phyloP scores from a whole-genome alignment of 1,140 invertebrate genomes.

The Anastrepha obliqua region DNA sequence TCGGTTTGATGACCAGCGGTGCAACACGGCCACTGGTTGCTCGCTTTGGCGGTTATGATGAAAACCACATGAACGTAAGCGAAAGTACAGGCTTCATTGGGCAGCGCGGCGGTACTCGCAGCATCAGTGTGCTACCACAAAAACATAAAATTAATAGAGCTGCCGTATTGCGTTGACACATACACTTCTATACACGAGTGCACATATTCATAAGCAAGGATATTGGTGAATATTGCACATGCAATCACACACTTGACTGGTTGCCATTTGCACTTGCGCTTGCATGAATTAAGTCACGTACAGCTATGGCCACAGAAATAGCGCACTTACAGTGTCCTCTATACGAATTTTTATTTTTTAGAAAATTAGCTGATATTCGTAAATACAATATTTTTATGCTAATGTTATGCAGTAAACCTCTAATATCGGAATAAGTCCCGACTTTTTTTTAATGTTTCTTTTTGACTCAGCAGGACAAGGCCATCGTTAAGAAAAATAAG shows the following conservation, averaged over 20 bases:
- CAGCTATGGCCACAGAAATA: too few species aligned
- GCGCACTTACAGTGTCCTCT: too few species aligned
- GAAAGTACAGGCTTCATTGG: not conserved
- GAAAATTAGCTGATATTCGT: too few species aligned
- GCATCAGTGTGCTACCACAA: conserved; percentile 30
- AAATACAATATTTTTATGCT: too few species aligned
- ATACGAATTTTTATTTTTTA: too few species aligned
- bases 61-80: conserved; percentile 28
- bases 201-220: not conserved
- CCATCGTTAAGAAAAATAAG: too few species aligned
- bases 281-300: conserved; percentile 6
- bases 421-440: too few species aligned
- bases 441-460: too few species aligned
- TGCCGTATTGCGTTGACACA: conserved; percentile 38
- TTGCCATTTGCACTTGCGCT: not conserved
- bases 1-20: conserved; percentile 47
- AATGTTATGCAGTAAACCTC: too few species aligned
- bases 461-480: too few species aligned
- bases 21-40: conserved; percentile 25
- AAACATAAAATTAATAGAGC: conserved; percentile 52
- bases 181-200: not conserved
- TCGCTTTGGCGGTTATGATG: not conserved
- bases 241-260: conserved; percentile 38
- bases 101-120: not conserved
- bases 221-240: conserved; percentile 8